Percentiles rank a stretch among this genome's conserved stretches.
Conservation (phyloP, 2,888 invertebrate genomes). For the Lasioglossum zephyrum region DNA sequence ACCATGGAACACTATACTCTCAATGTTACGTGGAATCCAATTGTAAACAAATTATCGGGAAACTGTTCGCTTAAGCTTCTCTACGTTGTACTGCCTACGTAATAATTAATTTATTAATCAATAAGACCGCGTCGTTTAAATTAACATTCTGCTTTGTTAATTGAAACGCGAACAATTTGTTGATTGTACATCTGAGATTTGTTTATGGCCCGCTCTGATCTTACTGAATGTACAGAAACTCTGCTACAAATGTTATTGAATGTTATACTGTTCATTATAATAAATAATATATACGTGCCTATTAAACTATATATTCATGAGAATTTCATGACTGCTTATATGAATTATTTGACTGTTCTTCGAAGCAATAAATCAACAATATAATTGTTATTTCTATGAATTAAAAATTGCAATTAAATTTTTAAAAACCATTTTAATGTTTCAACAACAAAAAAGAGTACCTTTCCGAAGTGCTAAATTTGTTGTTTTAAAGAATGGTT, state of each 20-base stretch:
- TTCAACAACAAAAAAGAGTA: not conserved
- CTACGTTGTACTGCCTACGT: constrained; percentile 14
- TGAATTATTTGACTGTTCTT: not conserved
- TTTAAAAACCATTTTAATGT: not conserved
- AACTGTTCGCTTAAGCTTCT: not conserved
- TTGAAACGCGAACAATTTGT: constrained; percentile 53
- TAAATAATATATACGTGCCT: constrained; percentile 5
- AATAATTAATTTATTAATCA: constrained; percentile 36
- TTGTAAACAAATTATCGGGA: not conserved
- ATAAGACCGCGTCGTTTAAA: constrained; percentile 26
- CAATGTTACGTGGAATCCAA: not conserved
- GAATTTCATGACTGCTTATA: constrained; percentile 23
- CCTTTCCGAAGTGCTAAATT: not conserved
- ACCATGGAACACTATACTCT: not conserved
- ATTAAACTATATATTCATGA: constrained; percentile 21
- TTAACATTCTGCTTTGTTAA: constrained; percentile 48
- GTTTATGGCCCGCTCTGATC: not conserved
- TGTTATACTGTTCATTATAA: constrained; percentile 40
- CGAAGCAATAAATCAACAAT: not conserved
- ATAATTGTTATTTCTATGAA: too few species aligned
- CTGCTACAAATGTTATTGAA: constrained; percentile 31
- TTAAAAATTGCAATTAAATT: too few species aligned
- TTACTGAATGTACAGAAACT: not conserved
- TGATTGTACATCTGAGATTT: constrained; percentile 7
- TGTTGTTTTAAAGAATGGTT: not conserved